Evolutionary conservation across 2,797 vertebrate genomes (phyloP).

Genomic region (Rhabdophis nuchalis): DNA sequence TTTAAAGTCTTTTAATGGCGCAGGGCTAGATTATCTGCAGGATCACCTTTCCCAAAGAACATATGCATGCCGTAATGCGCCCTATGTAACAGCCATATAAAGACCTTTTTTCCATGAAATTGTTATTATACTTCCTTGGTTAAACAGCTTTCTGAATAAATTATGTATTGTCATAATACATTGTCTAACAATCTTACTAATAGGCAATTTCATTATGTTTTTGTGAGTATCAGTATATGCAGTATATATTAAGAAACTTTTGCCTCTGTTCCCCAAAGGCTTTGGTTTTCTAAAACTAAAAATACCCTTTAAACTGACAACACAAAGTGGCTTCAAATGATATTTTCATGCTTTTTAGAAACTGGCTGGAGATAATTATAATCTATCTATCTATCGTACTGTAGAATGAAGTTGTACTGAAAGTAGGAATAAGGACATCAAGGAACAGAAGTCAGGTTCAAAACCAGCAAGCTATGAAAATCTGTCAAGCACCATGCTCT

Average conservation of each 20-base stretch:
- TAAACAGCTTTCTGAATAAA: neutral
- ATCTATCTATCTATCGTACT: neutral
- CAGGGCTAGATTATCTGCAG: neutral
- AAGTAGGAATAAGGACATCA: conserved; percentile 22
- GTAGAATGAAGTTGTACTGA: conserved; percentile 9
- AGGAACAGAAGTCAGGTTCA: conserved; percentile 16
- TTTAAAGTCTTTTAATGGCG: too few relatives aligned
- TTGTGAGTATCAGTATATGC: neutral
- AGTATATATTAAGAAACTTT: neutral
- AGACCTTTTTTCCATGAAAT: neutral
- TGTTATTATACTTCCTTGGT: neutral
- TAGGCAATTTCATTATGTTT: neutral
- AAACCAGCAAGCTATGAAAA: conserved; percentile 40
- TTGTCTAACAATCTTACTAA: neutral
- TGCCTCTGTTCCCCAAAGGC: neutral
- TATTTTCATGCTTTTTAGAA: neutral
- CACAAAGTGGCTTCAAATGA: neutral
- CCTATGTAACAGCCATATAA: neutral
- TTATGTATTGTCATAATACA: neutral
- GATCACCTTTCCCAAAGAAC: neutral
- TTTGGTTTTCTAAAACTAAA: neutral
- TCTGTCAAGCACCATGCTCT: conserved; percentile 55
- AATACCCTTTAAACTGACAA: neutral
- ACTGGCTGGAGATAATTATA: neutral
- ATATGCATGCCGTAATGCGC: neutral